Conservation (phyloP, 2,113 vertebrate genomes). For the Neomonachus schauinslandi region DNA sequence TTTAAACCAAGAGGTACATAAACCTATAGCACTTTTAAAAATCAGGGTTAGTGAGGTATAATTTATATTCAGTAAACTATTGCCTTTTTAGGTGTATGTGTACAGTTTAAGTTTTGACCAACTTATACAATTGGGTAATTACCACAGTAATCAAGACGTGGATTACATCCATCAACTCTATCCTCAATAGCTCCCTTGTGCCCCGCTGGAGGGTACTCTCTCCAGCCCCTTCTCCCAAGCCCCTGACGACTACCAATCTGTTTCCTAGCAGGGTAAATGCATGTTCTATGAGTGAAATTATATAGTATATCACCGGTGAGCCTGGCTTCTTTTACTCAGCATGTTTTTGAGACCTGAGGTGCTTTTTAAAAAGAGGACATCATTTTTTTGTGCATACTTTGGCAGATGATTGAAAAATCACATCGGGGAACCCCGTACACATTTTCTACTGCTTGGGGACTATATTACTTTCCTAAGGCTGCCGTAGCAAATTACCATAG, state of each 20-base stretch:
- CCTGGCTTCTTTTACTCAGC: constrained; percentile 13
- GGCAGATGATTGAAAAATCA: neutral
- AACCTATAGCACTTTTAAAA: neutral
- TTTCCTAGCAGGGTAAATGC: neutral
- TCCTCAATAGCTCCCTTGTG: neutral
- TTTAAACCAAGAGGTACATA: constrained; percentile 34
- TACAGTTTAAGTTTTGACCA: neutral
- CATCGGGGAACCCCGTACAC: neutral
- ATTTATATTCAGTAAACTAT: neutral
- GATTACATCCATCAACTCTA: neutral
- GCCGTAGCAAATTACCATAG: neutral
- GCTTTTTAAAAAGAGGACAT: neutral
- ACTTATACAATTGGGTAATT: neutral
- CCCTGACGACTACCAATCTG: neutral
- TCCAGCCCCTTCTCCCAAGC: neutral
- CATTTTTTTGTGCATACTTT: neutral
- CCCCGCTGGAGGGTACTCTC: neutral
- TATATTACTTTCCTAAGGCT: neutral
- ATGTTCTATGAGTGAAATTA: neutral
- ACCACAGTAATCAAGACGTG: neutral
- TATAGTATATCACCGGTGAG: neutral
- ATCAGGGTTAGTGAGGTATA: neutral
- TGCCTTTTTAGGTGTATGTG: neutral
- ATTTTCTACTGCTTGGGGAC: neutral
- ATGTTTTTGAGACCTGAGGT: neutral